Evolutionary conservation across 1,140 invertebrate genomes (phyloP), one percentile per base, ranked within the genome.

Genomic region (Campodea augens): DNA sequence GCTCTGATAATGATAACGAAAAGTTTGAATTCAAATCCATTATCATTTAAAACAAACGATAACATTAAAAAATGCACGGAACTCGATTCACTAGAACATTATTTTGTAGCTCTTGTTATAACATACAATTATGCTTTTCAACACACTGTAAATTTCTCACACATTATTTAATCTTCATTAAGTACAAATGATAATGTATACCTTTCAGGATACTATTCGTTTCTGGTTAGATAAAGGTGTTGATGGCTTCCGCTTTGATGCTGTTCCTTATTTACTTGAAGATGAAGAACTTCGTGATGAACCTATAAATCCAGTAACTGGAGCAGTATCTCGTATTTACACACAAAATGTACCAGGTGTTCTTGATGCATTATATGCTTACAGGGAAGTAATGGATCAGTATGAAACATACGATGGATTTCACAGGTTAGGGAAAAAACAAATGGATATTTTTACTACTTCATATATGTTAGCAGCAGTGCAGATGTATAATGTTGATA

Each of bases 1-100:
- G n/a, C n/a, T n/a, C n/a, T n/a, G n/a, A n/a, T n/a, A n/a, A n/a
- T n/a, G n/a, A n/a, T n/a, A n/a, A n/a, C n/a, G n/a, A n/a, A n/a
- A n/a, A n/a, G n/a, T n/a, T n/a, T n/a, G n/a, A n/a, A n/a, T n/a
- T n/a, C n/a, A n/a, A n/a, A n/a, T n/a, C n/a, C 59, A 63, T 36
- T 63, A 64, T 1, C 63, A 68, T 39, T 51, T 69, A n/a, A 68
- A 69, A 32, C 15, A 32, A 32, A 32, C 7, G 27, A 32, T 32
- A 10, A n/a, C 15, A 32, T 10, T 10, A 10, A 32, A 32, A 32
- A 10, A 32, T 32, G 27, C 7, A 32, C 27, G 7, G 7, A 10
- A 32, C n/a, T 32, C 7, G 15, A 32, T 32, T 32, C 7, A 7
- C n/a, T 7, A 10, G 15, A 32, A 32, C 7, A 10, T 15, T 32